A percentile compares a stretch with the other conserved stretches of the same genome.
These are phyloP conservation scores for Syndactyla subalaris DNA, from an alignment of 2,797 vertebrate genomes.

Conservation along the genomic window DNA sequence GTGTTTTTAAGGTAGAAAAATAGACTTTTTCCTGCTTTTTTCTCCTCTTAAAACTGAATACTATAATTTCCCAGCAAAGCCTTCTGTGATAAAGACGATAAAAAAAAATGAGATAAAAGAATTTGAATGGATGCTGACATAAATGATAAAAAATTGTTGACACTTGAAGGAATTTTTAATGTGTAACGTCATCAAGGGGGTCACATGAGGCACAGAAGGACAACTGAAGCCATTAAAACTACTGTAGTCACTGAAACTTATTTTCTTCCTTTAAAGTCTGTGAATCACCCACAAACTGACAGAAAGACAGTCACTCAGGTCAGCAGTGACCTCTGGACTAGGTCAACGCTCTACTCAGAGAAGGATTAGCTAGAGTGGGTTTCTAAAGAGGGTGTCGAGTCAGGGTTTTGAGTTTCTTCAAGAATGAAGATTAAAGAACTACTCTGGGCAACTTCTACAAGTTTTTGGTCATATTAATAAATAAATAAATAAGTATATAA, in stretches of 20 bases:
- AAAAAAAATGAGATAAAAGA: not conserved
- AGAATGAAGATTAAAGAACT: not conserved
- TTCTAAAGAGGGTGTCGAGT: rapidly evolving
- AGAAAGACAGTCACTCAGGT: not conserved
- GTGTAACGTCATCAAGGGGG: rapidly evolving
- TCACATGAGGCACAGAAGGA: not conserved
- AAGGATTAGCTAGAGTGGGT: not conserved
- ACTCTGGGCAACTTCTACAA: not conserved
- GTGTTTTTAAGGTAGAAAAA: not conserved
- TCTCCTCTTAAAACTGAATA: not conserved
- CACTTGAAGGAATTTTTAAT: not conserved
- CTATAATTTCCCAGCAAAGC: not conserved
- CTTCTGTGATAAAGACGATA: not conserved
- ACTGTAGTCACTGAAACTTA: not conserved
- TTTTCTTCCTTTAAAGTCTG: not conserved
- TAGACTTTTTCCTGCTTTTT: not conserved
- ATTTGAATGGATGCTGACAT: not conserved
- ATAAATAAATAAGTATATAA: too few relatives aligned
- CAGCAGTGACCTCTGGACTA: not conserved
- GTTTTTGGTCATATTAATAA: not conserved
- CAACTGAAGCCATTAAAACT: not conserved
- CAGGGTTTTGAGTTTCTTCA: not conserved
- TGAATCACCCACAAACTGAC: not conserved
- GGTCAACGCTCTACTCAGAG: not conserved
- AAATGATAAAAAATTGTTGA: not conserved